phyloP scores from a whole-genome alignment of 1,140 invertebrate species.

The Eufriesea mexicana region DNA sequence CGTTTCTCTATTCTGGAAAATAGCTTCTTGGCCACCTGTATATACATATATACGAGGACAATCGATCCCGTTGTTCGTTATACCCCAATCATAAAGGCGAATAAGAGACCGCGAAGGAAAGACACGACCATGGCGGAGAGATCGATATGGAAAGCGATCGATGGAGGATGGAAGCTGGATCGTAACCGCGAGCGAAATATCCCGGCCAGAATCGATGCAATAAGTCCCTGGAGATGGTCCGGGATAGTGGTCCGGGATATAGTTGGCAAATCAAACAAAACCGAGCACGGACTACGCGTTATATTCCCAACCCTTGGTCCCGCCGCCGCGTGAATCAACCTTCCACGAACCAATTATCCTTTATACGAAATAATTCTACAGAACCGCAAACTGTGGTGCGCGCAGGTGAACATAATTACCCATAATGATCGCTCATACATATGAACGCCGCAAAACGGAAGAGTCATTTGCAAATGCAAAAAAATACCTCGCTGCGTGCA shows the following conservation, averaged over 20 bases:
- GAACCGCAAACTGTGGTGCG: background rate
- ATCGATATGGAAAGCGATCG: background rate
- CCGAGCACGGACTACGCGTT: background rate
- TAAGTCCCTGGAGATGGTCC: background rate
- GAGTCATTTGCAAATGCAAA: constrained; percentile 15
- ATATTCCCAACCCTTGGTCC: background rate
- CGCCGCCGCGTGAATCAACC: background rate
- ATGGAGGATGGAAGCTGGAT: background rate
- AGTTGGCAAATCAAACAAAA: background rate
- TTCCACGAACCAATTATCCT: constrained; percentile 39
- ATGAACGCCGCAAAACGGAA: constrained; percentile 13
- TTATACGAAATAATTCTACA: constrained; percentile 25
- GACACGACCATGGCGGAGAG: background rate
- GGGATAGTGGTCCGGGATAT: background rate
- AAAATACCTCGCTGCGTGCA: background rate
- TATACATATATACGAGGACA: no score
- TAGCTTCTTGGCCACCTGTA: no score
- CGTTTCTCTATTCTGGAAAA: no score
- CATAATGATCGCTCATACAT: constrained; percentile 35
- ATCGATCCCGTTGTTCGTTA: background rate
- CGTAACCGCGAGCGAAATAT: background rate
- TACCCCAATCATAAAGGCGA: background rate
- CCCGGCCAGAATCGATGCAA: background rate
- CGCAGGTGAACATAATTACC: constrained; percentile 26
- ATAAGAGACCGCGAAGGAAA: background rate